Base-by-base conservation (phyloP, 2,797 vertebrate genomes). In the Labroides dimidiatus region DNA sequence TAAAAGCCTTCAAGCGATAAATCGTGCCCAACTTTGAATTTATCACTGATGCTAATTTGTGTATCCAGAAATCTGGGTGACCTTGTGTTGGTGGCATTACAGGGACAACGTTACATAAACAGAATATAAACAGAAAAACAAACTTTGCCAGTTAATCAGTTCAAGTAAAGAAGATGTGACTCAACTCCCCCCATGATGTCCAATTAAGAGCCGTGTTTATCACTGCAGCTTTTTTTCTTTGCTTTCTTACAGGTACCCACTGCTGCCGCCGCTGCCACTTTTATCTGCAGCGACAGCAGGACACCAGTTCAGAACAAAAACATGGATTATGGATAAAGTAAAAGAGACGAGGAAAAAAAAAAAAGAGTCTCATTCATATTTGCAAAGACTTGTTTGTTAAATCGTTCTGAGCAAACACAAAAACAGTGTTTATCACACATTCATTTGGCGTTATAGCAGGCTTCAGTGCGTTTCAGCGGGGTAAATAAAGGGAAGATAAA, bases 401-500 rank as follows among this genome's bases (percentile, higher is more conserved):
- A 86, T 89, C 61, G 54, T 84, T 83, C 68, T 78, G 69, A 79
- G 79, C 62, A 79, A 88, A 90, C 72, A 84, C 74, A 87, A 86
- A 86, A 79, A 79, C 76, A 84, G 69, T 85, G 77, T 90, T 89
- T 76, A 84, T 87, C 80, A 81, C 84, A 82, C 80, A 82, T 91
- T 93, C 79, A 86, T 89, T 92, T 89, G 86, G 87, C 88, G 81
- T 91, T 88, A 87, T 77, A 76, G 84, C 74, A 69, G 82, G 91
- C 91, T 78, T 80, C 78, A 66, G 58, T 76, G 89, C 82, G 27
- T 86, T 87, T 89, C 69, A 65, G 85, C 68, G 17, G 79, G 77
- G 87, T 88, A 91, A 93, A 93, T 89, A 92, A 91, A 91, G 82
- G 79, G 78, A 87, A 91, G 87, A 91, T 90, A 84, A 90, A 90